Percentiles rank a stretch among this genome's conserved stretches.
These are phyloP conservation scores for Lithobates pipiens DNA, from an alignment of 2,797 vertebrate species.

Conservation along the genomic window DNA sequence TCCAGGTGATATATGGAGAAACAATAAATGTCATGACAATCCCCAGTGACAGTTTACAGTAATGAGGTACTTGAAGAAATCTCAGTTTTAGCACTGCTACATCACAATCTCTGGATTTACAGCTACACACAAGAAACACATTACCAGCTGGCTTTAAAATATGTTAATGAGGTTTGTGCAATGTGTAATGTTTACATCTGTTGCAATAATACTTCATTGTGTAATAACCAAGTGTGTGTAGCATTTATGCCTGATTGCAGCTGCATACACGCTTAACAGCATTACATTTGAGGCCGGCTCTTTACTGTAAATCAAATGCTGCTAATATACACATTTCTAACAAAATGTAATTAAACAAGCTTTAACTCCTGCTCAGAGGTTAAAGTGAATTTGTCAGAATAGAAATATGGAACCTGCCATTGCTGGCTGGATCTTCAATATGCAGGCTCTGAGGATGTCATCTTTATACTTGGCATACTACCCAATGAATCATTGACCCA, in stretches of 20 bases:
- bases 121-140: conserved; percentile 21
- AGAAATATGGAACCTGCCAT: background rate
- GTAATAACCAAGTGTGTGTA: conserved; percentile 15
- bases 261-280: background rate
- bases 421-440: background rate
- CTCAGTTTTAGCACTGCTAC: conserved; percentile 26
- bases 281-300: background rate
- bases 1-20: conserved; percentile 39
- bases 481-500: background rate
- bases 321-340: background rate
- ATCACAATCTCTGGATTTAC: conserved; percentile 28
- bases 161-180: conserved; percentile 33
- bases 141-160: conserved; percentile 36
- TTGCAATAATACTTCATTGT: conserved; percentile 19
- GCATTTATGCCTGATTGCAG: conserved; percentile 27
- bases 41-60: conserved; percentile 32
- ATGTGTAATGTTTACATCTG: conserved; percentile 46
- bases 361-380: background rate
- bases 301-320: background rate
- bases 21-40: conserved; percentile 46
- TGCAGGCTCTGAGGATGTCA: background rate
- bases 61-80: conserved; percentile 46
- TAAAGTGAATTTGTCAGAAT: background rate
- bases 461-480: background rate
- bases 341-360: background rate